Evolutionary conservation across 2,888 invertebrate genomes (phyloP), one percentile per base, ranked within the genome.

Genomic region (Hypercompe scribonia): DNA sequence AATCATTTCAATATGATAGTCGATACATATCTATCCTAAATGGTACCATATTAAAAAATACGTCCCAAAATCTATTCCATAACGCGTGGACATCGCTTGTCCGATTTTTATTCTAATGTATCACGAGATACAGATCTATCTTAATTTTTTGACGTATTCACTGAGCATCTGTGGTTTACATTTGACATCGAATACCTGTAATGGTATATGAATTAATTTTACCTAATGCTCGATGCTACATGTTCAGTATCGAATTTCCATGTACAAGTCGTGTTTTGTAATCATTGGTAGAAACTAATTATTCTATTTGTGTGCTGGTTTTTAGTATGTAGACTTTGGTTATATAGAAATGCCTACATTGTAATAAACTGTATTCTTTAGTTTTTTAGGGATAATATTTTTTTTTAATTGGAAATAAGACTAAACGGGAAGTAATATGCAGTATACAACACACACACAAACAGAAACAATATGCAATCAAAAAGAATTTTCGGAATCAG

Each of bases 141-240:
- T 85, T 81, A 84, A 79, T 85, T 88, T 85, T 85, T 81, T 86
- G 87, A 86, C 86, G 78, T 72, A 84, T 80, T 80, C 84, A 85
- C 69, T 84, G 84, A 68, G 73, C 77, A 75, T 78, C 72, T 79
- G 84, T 80, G 84, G 82, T 82, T 81, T 79, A 80, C 80, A 78
- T 82, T 80, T 82, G 82, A 85, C 84, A 36, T 79, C 74, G 54
- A 72, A 73, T 73, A 73, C 80, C 74, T 83, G 82, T 83, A 78
- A 85, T 77, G 76, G 77, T 74, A 85, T 74, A 81, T 79, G 81
- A 75, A 75, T 83, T 46, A 74, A 80, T 78, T 83, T 83, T 75
- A 81, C 76, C 74, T 77, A 83, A 83, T 83, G 84, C 74, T 78
- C 78, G 65, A 64, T 68, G 54, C 63, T 68, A 13, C 39, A 64